phyloP scores from a whole-genome alignment of 30 jellyfish, hydroid and myxozoan genomes.

The Hydractinia symbiolongicarpus region DNA sequence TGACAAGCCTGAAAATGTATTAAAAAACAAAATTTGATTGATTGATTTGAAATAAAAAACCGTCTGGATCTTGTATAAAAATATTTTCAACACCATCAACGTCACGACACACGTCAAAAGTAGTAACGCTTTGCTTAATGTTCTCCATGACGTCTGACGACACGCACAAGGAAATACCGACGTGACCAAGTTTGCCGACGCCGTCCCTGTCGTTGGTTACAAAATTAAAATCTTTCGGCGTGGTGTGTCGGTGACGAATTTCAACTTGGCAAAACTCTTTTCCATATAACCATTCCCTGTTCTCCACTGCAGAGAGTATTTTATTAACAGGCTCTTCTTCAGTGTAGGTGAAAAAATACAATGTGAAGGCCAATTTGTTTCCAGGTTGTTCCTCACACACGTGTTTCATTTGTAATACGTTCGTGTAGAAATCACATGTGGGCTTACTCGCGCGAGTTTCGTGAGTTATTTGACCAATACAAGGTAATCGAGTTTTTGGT shows the following conservation, averaged over 20 bases:
- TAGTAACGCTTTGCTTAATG: background rate
- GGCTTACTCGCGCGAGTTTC: background rate
- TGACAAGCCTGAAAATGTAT: too few species aligned
- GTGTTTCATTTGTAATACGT: slow-evolving; percentile 4
- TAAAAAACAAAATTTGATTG: background rate
- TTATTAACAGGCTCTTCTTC: background rate
- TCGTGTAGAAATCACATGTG: slow-evolving; percentile 1
- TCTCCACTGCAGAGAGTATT: background rate
- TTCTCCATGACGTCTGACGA: background rate
- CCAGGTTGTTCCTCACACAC: slow-evolving; percentile 3
- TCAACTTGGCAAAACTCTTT: slow-evolving; percentile 6
- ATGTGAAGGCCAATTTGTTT: background rate
- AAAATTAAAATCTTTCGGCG: background rate
- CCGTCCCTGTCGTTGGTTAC: slow-evolving; percentile 9
- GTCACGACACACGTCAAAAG: background rate
- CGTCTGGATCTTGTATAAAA: slow-evolving; percentile 9
- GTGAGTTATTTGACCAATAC: background rate
- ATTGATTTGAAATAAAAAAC: background rate
- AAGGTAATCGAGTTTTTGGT: background rate
- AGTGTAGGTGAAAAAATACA: background rate
- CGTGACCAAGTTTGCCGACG: slow-evolving; percentile 6
- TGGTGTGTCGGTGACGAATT: background rate
- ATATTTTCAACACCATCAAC: background rate
- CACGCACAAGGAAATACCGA: background rate
- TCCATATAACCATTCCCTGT: slow-evolving; percentile 4